Conservation (phyloP, 2,888 invertebrate species). For the Sphecodes monilicornis region DNA sequence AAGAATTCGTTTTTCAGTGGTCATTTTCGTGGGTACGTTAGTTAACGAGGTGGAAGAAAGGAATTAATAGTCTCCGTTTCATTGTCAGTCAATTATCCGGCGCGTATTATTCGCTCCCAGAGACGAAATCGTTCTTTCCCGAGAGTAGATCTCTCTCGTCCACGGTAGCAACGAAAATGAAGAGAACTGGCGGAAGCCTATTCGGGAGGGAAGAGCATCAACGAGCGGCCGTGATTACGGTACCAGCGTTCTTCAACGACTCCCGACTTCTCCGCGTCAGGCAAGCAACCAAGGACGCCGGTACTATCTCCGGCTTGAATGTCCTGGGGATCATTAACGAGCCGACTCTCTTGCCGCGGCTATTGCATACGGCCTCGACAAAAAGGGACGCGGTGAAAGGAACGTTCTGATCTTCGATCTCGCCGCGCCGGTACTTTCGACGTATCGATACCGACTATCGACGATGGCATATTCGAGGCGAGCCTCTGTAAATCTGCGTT, state of each 20-base stretch:
- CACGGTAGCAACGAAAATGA: conserved; percentile 94
- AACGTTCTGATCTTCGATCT: conserved; percentile 91
- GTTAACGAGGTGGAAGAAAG: not conserved
- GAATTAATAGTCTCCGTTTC: not conserved
- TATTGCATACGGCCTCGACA: conserved; percentile 93
- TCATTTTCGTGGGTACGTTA: not conserved
- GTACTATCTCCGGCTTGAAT: conserved; percentile 93
- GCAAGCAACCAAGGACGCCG: conserved; percentile 95
- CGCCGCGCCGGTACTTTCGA: conserved; percentile 96
- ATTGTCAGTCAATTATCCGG: conserved; percentile 42
- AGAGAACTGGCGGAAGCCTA: conserved; percentile 91
- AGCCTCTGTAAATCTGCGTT: conserved; percentile 34
- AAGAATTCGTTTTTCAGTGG: not conserved
- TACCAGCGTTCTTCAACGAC: conserved; percentile 94
- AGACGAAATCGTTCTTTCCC: conserved; percentile 92
- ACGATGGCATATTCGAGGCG: conserved; percentile 90
- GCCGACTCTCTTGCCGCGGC: conserved; percentile 92
- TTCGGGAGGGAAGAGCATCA: conserved; percentile 88
- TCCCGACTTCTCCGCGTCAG: conserved; percentile 89
- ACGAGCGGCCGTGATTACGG: conserved; percentile 92
- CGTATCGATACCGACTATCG: conserved; percentile 95
- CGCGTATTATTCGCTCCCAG: conserved; percentile 75
- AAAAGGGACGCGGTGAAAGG: conserved; percentile 90
- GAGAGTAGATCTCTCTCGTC: conserved; percentile 92
- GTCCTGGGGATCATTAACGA: conserved; percentile 96